Base-by-base conservation (phyloP, 1,140 invertebrate genomes). In the Drosophila sechellia region DNA sequence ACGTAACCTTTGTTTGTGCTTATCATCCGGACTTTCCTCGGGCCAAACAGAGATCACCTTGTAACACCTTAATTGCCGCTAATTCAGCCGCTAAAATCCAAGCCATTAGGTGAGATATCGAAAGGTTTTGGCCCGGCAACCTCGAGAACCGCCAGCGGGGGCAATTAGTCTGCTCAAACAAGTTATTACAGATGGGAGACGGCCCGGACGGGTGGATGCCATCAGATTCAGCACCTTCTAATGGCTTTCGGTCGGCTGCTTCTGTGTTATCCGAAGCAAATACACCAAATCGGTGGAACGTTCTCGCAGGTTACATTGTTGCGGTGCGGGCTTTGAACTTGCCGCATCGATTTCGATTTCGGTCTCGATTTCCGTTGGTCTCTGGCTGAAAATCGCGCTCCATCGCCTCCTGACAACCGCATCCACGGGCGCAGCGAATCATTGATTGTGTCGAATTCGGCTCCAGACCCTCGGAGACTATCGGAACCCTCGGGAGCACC, bases 21-120 rank as follows among this genome's bases (percentile, higher is more conserved):
- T 65, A 31, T 25, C 37, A 20, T 20, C 8, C 5, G 15, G 35
- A 58, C 81, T 81, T 85, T 85, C 81, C 78, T 86, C 39, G 57
- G 63, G 77, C 61, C 72, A 76, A 63, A 77, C 42, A 56, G 64
- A 37, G 48, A 72, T 86, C 60, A 86, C 74, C 70, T 81, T 86
- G 78, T 86, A 81, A 81, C 83, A 87, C 79, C 80, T 86, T 86
- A 89, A 87, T 89, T 89, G 68, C 71, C 53, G 68, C 63, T 89
- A 89, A 87, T 89, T 89, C 39, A 55, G 22, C 59, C 58, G 70
- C 49, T 55, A 35, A 68, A 59, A 66, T 40, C 43, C 56, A 37
- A 70, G n/a, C 35, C 64, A 70, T 70, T 56, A 48, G 66, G 42
- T 70, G 52, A 70, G 64, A 70, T 70, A 70, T 70, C 64, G 22